Evolutionary conservation across 2,797 vertebrate species (phyloP).

Genomic region (Argya squamiceps): DNA sequence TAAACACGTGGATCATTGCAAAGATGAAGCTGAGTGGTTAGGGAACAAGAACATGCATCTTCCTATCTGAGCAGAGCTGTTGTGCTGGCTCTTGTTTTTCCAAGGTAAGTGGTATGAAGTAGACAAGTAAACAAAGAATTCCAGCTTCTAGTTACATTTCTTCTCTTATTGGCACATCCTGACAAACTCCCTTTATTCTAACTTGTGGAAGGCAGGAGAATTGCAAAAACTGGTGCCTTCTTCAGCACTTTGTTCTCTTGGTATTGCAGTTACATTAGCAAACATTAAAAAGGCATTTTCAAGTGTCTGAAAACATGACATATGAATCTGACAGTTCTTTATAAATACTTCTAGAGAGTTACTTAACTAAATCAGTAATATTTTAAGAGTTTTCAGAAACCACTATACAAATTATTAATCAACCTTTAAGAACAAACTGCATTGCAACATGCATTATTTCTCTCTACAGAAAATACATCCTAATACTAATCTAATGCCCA

Average conservation of each 20-base stretch:
- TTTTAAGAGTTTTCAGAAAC: neutral
- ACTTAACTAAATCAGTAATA: neutral
- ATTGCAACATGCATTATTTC: neutral
- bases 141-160: neutral
- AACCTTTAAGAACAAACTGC: neutral
- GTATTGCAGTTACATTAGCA: neutral
- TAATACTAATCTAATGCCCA: neutral
- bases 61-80: neutral
- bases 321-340: neutral
- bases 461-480: neutral
- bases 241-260: neutral
- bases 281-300: neutral
- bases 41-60: neutral
- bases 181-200: neutral
- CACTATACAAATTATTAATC: constrained; percentile 4
- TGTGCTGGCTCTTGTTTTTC: neutral
- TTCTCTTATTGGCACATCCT: neutral
- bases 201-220: neutral
- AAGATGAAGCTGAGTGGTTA: rapidly evolving
- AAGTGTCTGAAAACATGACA: neutral
- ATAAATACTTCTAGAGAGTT: neutral
- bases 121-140: neutral
- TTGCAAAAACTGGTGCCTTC: neutral
- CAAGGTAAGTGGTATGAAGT: neutral
- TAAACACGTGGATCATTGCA: neutral